Evolutionary conservation across 1,140 invertebrate genomes (phyloP), one percentile per base, ranked within the genome.

Genomic region (Bicyclus anynana): DNA sequence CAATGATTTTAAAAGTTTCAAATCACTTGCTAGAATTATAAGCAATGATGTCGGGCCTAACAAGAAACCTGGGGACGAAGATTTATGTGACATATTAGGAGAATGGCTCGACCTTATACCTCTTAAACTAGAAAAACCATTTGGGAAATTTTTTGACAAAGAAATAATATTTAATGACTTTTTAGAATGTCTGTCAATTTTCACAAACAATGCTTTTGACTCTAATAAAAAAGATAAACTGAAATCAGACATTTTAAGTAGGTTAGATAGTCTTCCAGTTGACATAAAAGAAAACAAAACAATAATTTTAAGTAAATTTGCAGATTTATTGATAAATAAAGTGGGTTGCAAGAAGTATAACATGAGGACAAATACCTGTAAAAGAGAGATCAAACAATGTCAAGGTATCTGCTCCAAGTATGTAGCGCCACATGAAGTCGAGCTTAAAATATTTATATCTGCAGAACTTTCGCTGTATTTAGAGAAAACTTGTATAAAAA

Each of bases 41-140:
- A 23, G 48, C 7, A 40, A 56, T 13, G 33, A 54, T 53, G 33
- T 53, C 0, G 29, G 1, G 10, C 7, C 49, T 13, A 18, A 51
- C 42, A 52, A 23, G 38, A 18, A 14, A 14, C 5, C 35, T 7
- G 50, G 52, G 40, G 44, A 61, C 40, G 49, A 64, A 16, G 35
- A 35, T 48, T 47, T 70, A 12, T 48, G 55, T 26, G 37, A 60
- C n/a, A 29, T 65, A 17, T 47, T 72, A 26, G 48, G 65, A n/a
- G 47, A 65, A 16, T 74, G 68, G 69, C 35, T 72, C 14, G 56
- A 60, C 38, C 18, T 53, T 16, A 56, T 78, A 13, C 65, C 54
- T 26, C 38, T 75, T 17, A 68, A 67, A 50, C 35, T 42, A 14
- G 37, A 20, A n/a, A 50, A 75, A 46, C 46, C 53, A 47, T 52